Evolutionary conservation across 2,113 vertebrate genomes (phyloP).

Genomic region (Gymnobelideus leadbeateri): DNA sequence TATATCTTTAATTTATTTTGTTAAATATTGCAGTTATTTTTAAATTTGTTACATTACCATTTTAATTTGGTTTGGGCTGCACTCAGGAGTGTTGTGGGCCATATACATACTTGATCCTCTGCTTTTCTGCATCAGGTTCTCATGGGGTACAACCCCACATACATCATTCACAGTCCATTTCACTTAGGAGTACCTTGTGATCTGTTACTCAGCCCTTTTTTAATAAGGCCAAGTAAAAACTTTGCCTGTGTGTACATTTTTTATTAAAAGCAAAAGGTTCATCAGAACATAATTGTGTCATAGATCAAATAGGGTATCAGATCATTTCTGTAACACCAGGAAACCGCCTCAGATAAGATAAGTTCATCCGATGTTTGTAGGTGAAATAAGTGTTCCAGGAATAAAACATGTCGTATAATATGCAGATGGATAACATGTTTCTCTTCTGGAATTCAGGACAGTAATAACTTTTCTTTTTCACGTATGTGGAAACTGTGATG

Average conservation of each 20-base stretch:
- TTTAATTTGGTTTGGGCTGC: background rate
- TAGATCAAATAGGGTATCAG: background rate
- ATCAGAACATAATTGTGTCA: background rate
- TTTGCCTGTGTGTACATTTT: background rate
- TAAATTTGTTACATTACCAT: background rate
- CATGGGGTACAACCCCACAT: background rate
- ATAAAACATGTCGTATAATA: constrained; percentile 7
- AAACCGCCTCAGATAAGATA: background rate
- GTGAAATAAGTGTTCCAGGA: background rate
- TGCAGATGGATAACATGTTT: background rate
- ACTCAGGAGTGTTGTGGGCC: background rate
- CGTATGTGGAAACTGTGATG: constrained; percentile 23
- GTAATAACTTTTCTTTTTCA: constrained; percentile 28
- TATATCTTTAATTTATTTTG: background rate
- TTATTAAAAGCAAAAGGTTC: background rate
- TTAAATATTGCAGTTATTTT: background rate
- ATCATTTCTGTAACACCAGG: background rate
- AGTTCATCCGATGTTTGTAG: background rate
- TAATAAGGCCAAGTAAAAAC: background rate
- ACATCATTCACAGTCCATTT: background rate
- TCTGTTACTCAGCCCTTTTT: background rate
- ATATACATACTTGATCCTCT: background rate
- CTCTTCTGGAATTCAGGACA: background rate
- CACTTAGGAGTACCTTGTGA: background rate
- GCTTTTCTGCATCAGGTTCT: background rate